Conservation (phyloP, 2,888 invertebrate genomes). For the Apodemia duryi region DNA sequence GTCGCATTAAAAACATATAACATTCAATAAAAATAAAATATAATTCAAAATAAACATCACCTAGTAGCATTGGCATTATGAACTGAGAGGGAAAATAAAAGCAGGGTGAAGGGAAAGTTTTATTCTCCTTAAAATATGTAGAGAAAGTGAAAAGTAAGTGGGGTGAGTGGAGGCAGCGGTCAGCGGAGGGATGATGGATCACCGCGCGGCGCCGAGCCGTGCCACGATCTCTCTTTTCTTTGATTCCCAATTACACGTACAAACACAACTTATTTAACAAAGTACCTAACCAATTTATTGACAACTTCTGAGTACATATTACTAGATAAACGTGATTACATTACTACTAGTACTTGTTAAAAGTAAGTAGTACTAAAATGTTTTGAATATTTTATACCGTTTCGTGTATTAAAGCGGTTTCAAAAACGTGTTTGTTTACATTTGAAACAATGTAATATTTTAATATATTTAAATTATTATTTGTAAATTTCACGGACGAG, state of each 20-base stretch:
- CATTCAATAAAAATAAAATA: background rate
- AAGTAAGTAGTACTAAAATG: too few relatives aligned
- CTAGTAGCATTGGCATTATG: slow-evolving; percentile 26
- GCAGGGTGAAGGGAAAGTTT: slow-evolving; percentile 69
- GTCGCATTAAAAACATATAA: too few relatives aligned
- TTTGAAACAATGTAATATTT: too few relatives aligned
- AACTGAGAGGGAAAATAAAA: slow-evolving; percentile 55
- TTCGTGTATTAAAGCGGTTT: too few relatives aligned
- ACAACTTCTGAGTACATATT: background rate
- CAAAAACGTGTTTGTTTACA: too few relatives aligned
- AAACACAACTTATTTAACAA: slow-evolving; percentile 52
- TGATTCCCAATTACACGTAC: slow-evolving; percentile 70
- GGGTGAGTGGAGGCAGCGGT: slow-evolving; percentile 63
- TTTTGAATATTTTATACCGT: background rate
- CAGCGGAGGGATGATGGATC: slow-evolving; percentile 77
- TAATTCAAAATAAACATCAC: slow-evolving; percentile 1
- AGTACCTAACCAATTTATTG: slow-evolving; percentile 32
- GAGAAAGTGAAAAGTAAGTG: slow-evolving; percentile 78
- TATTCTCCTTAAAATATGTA: slow-evolving; percentile 80
- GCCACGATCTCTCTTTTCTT: slow-evolving; percentile 60
- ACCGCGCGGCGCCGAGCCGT: slow-evolving; percentile 46
- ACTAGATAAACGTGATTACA: background rate
- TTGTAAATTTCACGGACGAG: too few relatives aligned
- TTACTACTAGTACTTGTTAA: background rate
- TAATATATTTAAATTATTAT: too few relatives aligned